Conservation (phyloP, 1,140 invertebrate species). For the Nomia melanderi region DNA sequence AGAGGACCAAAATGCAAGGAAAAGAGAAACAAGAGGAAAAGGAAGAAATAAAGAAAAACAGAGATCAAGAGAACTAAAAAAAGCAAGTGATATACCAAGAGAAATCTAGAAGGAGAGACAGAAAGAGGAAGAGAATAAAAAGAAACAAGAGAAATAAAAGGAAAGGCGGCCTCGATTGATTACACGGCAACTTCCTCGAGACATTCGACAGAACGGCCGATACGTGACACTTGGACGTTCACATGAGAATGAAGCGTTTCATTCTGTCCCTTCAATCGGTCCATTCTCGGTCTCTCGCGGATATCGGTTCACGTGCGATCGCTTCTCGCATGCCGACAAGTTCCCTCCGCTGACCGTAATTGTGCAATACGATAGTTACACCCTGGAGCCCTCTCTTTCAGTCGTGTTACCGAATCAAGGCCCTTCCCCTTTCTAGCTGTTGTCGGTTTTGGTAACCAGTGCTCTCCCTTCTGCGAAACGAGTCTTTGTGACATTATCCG, state of each 20-base stretch:
- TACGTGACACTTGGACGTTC: slow-evolving; percentile 45
- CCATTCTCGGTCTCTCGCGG: slow-evolving; percentile 19
- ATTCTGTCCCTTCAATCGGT: slow-evolving; percentile 39
- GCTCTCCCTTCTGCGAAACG: slow-evolving; percentile 1
- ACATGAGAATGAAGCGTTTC: slow-evolving; percentile 24
- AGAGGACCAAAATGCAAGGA: no score
- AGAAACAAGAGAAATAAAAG: no score
- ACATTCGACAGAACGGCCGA: slow-evolving; percentile 39
- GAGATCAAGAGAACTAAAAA: no score
- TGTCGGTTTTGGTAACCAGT: not conserved
- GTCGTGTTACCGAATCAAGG: not conserved
- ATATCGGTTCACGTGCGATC: slow-evolving; percentile 33
- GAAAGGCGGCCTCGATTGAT: slow-evolving; percentile 36
- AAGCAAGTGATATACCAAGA: no score
- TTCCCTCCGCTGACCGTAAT: slow-evolving; percentile 3
- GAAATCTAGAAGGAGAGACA: no score
- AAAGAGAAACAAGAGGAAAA: no score
- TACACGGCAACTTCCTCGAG: slow-evolving; percentile 27
- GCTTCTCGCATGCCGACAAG: slow-evolving; percentile 12
- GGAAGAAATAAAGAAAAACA: no score
- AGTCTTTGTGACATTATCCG: not conserved
- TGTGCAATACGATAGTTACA: slow-evolving; percentile 21
- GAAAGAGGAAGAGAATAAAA: no score
- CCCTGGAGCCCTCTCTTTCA: slow-evolving; percentile 6
- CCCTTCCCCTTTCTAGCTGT: not conserved